phyloP scores from a whole-genome alignment of 1,140 invertebrate species.

The Apis laboriosa region DNA sequence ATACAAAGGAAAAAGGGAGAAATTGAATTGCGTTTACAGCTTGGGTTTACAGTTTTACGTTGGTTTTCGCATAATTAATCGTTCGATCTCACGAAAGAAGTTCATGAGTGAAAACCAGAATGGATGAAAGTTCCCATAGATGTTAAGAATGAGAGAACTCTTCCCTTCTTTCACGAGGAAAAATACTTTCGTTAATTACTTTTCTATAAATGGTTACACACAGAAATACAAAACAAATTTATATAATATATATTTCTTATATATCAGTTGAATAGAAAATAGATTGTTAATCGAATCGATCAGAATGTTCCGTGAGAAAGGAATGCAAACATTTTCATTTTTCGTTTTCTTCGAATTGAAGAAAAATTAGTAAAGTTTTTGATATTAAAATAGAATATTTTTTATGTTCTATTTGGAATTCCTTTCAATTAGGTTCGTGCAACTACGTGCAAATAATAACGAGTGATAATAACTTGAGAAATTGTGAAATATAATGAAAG shows the following conservation, averaged over 20 bases:
- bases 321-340: background rate
- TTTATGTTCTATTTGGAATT: background rate
- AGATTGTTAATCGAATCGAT: background rate
- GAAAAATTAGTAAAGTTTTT: background rate
- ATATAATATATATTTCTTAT: slow-evolving; percentile 11
- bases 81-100: slow-evolving; percentile 29
- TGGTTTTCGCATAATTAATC: slow-evolving; percentile 49
- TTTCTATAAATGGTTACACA: slow-evolving; percentile 9
- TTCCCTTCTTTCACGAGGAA: slow-evolving; percentile 1
- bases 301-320: background rate
- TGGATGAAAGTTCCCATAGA: slow-evolving; percentile 50
- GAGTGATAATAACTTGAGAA: background rate
- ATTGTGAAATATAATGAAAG: background rate
- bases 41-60: slow-evolving; percentile 1
- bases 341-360: background rate
- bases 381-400: background rate
- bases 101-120: slow-evolving; percentile 36
- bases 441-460: slow-evolving; percentile 1
- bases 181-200: slow-evolving; percentile 34
- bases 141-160: background rate
- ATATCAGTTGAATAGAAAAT: too few relatives aligned
- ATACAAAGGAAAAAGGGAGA: slow-evolving; percentile 6
- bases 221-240: background rate
- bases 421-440: too few relatives aligned
- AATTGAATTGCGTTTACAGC: slow-evolving; percentile 22